A percentile compares a stretch with the other conserved stretches of the same genome.
Conservation (phyloP, 1,140 invertebrate genomes). For the Galleria mellonella region DNA sequence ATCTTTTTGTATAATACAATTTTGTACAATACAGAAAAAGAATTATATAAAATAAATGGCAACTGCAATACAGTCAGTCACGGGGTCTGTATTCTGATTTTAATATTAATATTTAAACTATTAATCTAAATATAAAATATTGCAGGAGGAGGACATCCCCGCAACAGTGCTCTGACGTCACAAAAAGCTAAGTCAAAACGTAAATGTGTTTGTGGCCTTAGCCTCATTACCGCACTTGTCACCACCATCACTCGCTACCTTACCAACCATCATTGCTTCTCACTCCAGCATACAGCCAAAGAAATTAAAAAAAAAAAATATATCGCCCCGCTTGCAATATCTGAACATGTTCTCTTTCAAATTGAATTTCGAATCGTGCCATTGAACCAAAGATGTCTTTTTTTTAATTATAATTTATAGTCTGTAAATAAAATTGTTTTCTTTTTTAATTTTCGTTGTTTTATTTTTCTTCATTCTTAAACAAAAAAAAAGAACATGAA, state of each 20-base stretch:
- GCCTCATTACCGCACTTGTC: conserved; percentile 49
- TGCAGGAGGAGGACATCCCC: conserved; percentile 67
- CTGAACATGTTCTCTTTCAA: conserved; percentile 10
- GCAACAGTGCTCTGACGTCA: conserved; percentile 58
- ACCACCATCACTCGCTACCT: conserved; percentile 56
- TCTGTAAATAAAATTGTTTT: conserved; percentile 47
- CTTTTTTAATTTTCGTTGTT: conserved; percentile 28
- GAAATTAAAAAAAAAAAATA: conserved; percentile 17
- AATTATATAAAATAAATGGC: too few species aligned
- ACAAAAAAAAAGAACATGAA: conserved; percentile 7
- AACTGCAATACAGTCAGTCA: too few species aligned
- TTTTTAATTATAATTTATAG: conserved; percentile 11
- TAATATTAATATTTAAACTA: neutral
- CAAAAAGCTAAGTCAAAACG: conserved; percentile 62
- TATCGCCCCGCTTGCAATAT: conserved; percentile 22
- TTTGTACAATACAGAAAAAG: too few species aligned
- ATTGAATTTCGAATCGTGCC: conserved; percentile 21
- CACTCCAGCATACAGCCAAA: conserved; percentile 32
- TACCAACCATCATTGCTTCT: conserved; percentile 61
- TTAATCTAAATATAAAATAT: conserved; percentile 4
- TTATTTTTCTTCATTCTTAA: conserved; percentile 32
- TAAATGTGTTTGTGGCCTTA: conserved; percentile 60
- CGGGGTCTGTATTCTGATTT: too few species aligned
- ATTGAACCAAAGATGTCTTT: conserved; percentile 34
- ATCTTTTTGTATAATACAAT: too few species aligned